Base-by-base conservation (phyloP, 2,797 vertebrate species). In the Knipowitschia caucasica region DNA sequence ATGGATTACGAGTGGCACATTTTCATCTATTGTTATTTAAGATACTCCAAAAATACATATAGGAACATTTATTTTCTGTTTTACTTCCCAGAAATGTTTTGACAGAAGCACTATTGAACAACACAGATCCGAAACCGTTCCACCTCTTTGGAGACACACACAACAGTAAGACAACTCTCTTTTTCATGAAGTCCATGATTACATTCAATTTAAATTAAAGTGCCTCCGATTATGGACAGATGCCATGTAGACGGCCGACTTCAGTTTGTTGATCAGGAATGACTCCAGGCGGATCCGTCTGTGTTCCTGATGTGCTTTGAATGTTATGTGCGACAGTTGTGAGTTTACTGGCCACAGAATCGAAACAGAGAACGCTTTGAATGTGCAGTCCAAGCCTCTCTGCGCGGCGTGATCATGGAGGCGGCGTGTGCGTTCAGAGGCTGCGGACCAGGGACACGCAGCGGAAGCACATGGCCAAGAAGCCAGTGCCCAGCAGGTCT, bases 401-500 rank as follows among this genome's bases (percentile, higher is more conserved):
- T 25, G 44, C 4, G 25, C n/a, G 4, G 15, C 4, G 44, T 30
- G 25, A 30, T 18, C 17, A 26, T 5, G 39, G 7, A 8, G 8
- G 39, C 2, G 18, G 10, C 1, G 21, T 25, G 27, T 7, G 29
- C 39, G 20, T 50, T 90, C 77, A 90, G 58, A 88, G 66, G 1
- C 75, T 81, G 0, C 88, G 77, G 53, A 91, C 4, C 11, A 92
- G 31, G 50, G 88, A 86, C 50, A 92, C 88, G 0, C 88, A 64
- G 40, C 46, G 88, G 80, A 96, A 97, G 59, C 92, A 93, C 62
- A 93, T 15, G 0, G 94, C 95, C 60, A 98, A 86, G 57, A 99
- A 93, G 7, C 94, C 91, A 0, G 95, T 98, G 40, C 96, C 96
- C 53, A 99, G 86, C 62, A 98, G 88, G 77, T 99, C 96, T 1